A percentile compares a stretch with the other conserved stretches of the same genome.
Evolutionary conservation across 2,888 invertebrate genomes (phyloP).

Genomic region (Andricus curvator): DNA sequence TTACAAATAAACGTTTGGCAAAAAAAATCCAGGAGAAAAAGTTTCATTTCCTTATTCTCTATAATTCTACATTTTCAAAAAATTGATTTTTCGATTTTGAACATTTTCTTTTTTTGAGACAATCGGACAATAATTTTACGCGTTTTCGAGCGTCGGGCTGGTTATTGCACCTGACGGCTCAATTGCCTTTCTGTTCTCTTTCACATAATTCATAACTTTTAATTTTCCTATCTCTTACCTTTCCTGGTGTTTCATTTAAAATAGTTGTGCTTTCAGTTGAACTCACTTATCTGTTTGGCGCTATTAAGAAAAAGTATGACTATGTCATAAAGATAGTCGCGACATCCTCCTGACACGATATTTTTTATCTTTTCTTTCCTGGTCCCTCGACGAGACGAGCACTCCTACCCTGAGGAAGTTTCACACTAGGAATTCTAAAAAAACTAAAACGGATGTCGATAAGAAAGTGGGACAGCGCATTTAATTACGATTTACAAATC

Average conservation of each 20-base stretch:
- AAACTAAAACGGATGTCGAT: background rate
- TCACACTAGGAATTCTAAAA: background rate
- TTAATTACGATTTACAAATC: slow-evolving; percentile 35
- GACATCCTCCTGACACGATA: slow-evolving; percentile 19
- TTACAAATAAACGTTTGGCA: too few relatives aligned
- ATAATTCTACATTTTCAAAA: too few relatives aligned
- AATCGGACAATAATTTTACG: too few relatives aligned
- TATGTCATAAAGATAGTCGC: slow-evolving; percentile 12
- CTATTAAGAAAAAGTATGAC: background rate
- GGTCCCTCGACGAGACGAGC: background rate
- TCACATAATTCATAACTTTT: background rate
- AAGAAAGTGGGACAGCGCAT: slow-evolving; percentile 16
- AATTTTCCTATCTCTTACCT: background rate
- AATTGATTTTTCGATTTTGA: too few relatives aligned
- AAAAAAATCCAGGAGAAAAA: too few relatives aligned
- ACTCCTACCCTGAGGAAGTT: slow-evolving; percentile 31
- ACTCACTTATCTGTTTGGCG: slow-evolving; percentile 1
- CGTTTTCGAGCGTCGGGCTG: too few relatives aligned
- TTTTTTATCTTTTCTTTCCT: background rate
- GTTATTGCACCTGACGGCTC: too few relatives aligned
- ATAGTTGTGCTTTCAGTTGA: background rate
- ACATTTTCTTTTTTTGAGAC: too few relatives aligned
- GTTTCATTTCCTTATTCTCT: too few relatives aligned
- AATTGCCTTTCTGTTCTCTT: background rate
- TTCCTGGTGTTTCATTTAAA: background rate